These are phyloP conservation scores for Sylvia borin DNA, from an alignment of 2,797 vertebrate species.

Conservation along the genomic window DNA sequence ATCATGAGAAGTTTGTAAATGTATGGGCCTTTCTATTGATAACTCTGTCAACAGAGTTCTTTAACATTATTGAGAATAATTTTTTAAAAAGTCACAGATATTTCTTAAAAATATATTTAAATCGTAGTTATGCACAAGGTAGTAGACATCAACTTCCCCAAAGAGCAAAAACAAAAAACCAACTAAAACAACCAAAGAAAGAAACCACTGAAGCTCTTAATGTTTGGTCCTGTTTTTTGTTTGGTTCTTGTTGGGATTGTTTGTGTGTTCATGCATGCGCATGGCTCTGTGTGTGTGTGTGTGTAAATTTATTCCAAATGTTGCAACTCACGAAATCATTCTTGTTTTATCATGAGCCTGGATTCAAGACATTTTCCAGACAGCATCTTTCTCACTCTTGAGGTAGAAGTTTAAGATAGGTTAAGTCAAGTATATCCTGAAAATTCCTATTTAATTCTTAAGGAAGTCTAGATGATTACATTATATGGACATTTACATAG, in stretches of 20 bases:
- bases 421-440: background rate
- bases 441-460: background rate
- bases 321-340: fast-evolving
- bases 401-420: background rate
- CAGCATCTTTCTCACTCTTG: background rate
- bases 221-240: fast-evolving
- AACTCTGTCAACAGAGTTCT: background rate
- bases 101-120: background rate
- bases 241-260: background rate
- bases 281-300: background rate
- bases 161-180: background rate
- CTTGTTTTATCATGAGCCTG: background rate
- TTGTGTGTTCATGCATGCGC: fast-evolving
- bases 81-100: background rate
- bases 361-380: background rate
- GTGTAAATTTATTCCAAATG: background rate
- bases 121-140: background rate
- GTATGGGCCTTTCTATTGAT: background rate
- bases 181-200: fast-evolving
- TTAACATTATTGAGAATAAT: background rate
- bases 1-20: background rate
- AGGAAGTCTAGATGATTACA: background rate
- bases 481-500: background rate
- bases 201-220: fast-evolving
- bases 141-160: background rate